Conservation (phyloP, 1,140 invertebrate species). For the Chironomus striatipennis region DNA sequence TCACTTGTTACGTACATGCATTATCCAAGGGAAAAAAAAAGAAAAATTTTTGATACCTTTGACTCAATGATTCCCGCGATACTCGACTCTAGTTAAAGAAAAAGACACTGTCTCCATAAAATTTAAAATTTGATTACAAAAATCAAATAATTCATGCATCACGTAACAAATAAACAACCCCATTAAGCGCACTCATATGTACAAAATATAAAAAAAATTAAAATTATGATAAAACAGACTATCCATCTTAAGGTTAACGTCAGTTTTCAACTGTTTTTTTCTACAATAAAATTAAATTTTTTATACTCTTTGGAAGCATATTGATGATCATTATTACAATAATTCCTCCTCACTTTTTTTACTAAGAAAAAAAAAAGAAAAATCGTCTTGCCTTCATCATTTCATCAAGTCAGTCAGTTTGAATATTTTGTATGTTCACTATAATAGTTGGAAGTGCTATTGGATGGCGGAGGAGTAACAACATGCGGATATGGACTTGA, state of each 20-base stretch:
- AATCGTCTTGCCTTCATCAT: neutral
- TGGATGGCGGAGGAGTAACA: conserved; percentile 3
- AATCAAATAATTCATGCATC: no score
- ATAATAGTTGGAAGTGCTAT: neutral
- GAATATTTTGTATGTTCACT: conserved; percentile 2
- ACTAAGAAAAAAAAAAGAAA: neutral
- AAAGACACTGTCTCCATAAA: no score
- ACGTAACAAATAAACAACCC: no score
- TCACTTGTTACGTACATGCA: neutral
- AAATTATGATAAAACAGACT: conserved; percentile 14
- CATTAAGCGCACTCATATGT: no score
- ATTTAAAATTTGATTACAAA: no score
- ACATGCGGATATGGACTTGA: conserved; percentile 17
- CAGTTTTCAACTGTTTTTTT: neutral
- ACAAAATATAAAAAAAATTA: no score
- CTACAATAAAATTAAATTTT: no score
- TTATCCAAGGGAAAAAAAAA: neutral
- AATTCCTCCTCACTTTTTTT: neutral
- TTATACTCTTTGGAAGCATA: no score
- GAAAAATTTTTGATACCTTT: no score
- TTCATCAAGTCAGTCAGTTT: neutral
- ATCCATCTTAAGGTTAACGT: neutral
- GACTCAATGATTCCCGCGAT: no score
- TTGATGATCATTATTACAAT: neutral
- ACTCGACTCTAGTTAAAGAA: no score